Evolutionary conservation across 2,113 vertebrate genomes (phyloP).

Genomic region (Nycticryphes semicollaris): DNA sequence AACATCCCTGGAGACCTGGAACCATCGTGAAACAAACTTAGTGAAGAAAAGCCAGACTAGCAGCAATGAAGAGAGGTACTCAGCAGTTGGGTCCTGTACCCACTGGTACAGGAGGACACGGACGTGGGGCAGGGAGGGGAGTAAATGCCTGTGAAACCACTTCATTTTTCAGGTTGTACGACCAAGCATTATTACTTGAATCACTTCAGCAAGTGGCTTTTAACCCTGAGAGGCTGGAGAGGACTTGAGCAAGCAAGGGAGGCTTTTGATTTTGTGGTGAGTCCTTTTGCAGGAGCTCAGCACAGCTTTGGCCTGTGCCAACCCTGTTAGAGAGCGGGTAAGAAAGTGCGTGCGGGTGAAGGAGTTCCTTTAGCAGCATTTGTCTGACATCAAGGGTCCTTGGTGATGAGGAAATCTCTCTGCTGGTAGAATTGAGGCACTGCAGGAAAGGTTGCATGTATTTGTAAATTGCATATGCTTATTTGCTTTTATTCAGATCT

Average conservation of each 20-base stretch:
- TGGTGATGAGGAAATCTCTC: neutral
- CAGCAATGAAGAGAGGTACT: neutral
- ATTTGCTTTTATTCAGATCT: neutral
- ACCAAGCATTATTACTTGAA: neutral
- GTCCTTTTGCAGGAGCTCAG: neutral
- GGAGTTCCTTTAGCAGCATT: neutral
- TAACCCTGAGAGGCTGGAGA: neutral
- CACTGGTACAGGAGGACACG: neutral
- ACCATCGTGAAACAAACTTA: neutral
- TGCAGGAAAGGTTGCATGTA: neutral
- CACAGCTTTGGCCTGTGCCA: rapidly evolving
- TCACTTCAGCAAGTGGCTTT: neutral
- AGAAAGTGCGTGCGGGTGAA: no score
- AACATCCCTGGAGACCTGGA: neutral
- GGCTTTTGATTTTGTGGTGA: neutral
- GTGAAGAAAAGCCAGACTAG: neutral
- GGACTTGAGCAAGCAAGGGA: neutral
- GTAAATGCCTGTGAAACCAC: neutral
- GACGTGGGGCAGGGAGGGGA: neutral
- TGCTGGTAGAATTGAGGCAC: neutral
- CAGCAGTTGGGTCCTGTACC: neutral
- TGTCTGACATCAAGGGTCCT: no score
- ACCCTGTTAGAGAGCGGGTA: no score
- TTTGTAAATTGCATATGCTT: neutral
- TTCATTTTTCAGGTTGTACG: neutral